Base-by-base conservation (phyloP, 2,888 invertebrate genomes). In the Cylloceria caligata region DNA sequence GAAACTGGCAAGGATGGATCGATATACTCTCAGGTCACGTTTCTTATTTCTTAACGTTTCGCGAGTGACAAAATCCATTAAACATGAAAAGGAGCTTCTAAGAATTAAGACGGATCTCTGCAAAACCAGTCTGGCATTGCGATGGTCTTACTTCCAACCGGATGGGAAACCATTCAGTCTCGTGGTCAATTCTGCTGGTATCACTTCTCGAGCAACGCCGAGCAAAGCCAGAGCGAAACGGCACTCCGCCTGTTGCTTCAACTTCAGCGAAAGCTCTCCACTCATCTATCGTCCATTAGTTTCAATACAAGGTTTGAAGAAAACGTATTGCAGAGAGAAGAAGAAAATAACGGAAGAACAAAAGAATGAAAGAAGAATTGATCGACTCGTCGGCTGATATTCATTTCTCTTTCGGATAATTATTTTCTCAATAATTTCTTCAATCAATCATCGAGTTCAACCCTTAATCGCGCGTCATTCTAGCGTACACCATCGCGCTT, bases 401-500 rank as follows among this genome's bases (percentile, higher is more conserved):
- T 71, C 52, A 55, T 65, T 65, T 65, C 34, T 75, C 75, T 30
- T 55, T 57, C 13, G 65, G 19, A 49, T 16, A 9, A 57, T 55
- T 57, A 55, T 75, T 71, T 49, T 67, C 42, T n/a, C 71, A 75
- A 75, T 80, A 65, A 71, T 60, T 60, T 71, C 39, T 65, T 75
- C 71, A 57, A 75, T 80, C 75, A 80, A 80, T 80, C 75, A 80
- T 75, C 47, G 49, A 49, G 71, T 71, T 42, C 11, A 30, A 39
- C 36, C 55, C 19, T 6, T 55, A 52, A 68, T 19, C 49, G 49
- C 36, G 11, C n/a, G 9, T 16, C 69, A 69, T 55, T 55, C 55
- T 24, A 52, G 21, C 24, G 11, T 52, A 2, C 7, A 27, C 6
- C 24, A n/a, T 39, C 30, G 21, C 13, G 3, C 21, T 30, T 57